A percentile compares a stretch with the other conserved stretches of the same genome.
phyloP scores from a whole-genome alignment of 1,140 invertebrate species.

The Lutraria rhynchaena region DNA sequence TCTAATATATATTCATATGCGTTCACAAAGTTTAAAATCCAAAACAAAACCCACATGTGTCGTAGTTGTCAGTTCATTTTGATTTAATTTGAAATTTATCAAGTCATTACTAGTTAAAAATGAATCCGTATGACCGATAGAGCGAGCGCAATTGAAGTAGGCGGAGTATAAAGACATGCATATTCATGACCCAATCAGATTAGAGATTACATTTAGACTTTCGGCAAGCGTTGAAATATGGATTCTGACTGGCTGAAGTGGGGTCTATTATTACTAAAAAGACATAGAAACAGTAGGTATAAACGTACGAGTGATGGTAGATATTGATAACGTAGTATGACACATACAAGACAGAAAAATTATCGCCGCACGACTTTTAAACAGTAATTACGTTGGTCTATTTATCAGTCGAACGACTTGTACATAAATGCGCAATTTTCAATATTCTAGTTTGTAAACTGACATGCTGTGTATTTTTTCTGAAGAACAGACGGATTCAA shows the following conservation, averaged over 20 bases:
- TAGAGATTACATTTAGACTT: background rate
- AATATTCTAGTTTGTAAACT: too few species aligned
- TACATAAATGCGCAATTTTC: too few species aligned
- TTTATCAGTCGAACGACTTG: too few species aligned
- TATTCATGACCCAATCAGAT: slow-evolving; percentile 43
- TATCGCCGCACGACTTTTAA: background rate
- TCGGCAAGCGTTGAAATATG: slow-evolving; percentile 7
- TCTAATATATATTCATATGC: slow-evolving; percentile 3
- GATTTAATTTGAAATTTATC: slow-evolving; percentile 40
- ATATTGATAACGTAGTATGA: background rate
- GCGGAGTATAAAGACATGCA: slow-evolving; percentile 29
- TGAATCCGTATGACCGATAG: slow-evolving; percentile 7
- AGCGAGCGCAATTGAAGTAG: background rate
- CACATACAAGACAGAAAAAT: slow-evolving; percentile 1
- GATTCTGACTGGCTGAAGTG: slow-evolving; percentile 1
- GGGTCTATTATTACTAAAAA: slow-evolving; percentile 27
- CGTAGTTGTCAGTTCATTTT: slow-evolving; percentile 29
- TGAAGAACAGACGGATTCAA: too few species aligned
- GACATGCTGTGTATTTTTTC: too few species aligned
- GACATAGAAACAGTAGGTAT: slow-evolving; percentile 40
- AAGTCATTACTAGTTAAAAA: slow-evolving; percentile 26
- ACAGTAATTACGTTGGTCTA: background rate
- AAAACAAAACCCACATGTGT: slow-evolving; percentile 29
- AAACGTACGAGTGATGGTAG: background rate
- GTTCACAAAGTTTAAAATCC: slow-evolving; percentile 29